Evolutionary conservation across 2,888 invertebrate species (phyloP), one percentile per base, ranked within the genome.

Genomic region (Epirrhoe alternata): DNA sequence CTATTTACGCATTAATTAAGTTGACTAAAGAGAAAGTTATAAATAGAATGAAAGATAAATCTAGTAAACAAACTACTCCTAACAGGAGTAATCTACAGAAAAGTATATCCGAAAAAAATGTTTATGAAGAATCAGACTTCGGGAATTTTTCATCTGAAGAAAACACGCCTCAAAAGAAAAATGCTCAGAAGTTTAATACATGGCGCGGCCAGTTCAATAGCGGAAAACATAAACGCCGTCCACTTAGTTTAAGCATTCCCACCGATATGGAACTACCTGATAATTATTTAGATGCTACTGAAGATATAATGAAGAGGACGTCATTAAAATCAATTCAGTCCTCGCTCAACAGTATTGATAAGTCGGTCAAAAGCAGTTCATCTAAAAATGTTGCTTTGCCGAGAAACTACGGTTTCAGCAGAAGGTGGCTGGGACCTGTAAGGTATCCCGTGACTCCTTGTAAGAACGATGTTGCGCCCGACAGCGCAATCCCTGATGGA

Each of bases 391-490:
- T 95, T 38, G 94, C 95, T 5, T 81, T 95, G 69, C 95, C 95
- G 6, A 89, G 95, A 67, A 94, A 94, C 77, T 93, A 94, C 75
- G 95, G 94, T 0, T 81, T 95, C 47, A 92, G 95, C 64, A 87
- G 95, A 72, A 93, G 92, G 72, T 95, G 95, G 95, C 77, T 94
- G 55, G 95, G 95, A 0, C 95, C 95, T 17, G 95, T 95, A 0
- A 86, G 93, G 71, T 95, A 95, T 82, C 95, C 95, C 3, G 95
- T 95, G 6, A 95, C 95, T 38, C 95, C 95, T 50, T 93, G 95
- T 61, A 95, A 95, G 77, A 92, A 90, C 71, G 88, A 80, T 72
- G 73, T 76, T 56, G 58, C 76, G 64, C 76, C 80, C 63, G 82
- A 59, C 38, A 82, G 86, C 86, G 88, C 86, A 86, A 86, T 88